phyloP scores from a whole-genome alignment of 2,797 vertebrate genomes.

The Lagorchestes hirsutus region DNA sequence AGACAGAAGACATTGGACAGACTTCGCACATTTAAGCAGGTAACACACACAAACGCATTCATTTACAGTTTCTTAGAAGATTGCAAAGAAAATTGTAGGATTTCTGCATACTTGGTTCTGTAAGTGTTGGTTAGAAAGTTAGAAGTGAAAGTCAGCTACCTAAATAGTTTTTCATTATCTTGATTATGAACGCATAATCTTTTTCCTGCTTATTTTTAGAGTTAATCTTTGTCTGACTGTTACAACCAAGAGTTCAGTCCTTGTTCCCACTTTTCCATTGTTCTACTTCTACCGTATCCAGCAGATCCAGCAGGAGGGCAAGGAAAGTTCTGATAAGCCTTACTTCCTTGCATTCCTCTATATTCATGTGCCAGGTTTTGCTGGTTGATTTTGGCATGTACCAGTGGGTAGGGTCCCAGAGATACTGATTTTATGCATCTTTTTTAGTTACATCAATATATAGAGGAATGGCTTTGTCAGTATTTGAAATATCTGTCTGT shows the following conservation, averaged over 20 bases:
- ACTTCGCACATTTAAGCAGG: slow-evolving; percentile 97
- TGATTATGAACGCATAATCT: background rate
- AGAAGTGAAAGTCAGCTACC: background rate
- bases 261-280: background rate
- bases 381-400: background rate
- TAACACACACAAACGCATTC: slow-evolving; percentile 74
- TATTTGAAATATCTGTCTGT: background rate
- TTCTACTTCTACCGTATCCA: background rate
- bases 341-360: slow-evolving; percentile 27
- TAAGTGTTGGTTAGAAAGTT: slow-evolving; percentile 35
- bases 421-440: background rate
- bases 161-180: background rate
- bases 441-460: background rate
- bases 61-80: slow-evolving; percentile 36
- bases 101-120: slow-evolving; percentile 39
- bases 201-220: background rate
- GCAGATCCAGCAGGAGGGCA: background rate
- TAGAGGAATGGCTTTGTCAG: background rate
- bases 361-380: background rate
- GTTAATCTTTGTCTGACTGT: background rate
- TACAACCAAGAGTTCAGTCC: background rate
- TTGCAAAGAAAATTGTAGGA: slow-evolving; percentile 30
- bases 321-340: slow-evolving; percentile 17
- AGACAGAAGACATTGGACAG: slow-evolving; percentile 95
- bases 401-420: background rate